Evolutionary conservation across 2,113 vertebrate genomes (phyloP).

Genomic region (Casuarius casuarius): DNA sequence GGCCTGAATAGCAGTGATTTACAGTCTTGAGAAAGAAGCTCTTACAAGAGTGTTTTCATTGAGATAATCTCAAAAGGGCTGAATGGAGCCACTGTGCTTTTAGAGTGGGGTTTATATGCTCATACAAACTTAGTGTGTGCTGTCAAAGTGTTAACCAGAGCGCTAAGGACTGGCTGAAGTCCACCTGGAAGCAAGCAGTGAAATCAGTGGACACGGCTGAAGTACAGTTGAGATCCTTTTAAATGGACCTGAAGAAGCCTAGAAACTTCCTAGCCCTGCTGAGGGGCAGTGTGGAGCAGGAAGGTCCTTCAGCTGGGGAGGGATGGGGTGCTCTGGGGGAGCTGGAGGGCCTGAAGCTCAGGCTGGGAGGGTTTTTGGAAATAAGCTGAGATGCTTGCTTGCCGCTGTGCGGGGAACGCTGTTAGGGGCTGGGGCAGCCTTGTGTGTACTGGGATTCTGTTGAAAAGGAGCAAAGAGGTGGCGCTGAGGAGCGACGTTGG

Average conservation of each 20-base stretch:
- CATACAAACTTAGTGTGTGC: neutral
- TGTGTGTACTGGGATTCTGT: accelerated
- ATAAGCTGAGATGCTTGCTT: neutral
- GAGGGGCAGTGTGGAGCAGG: neutral
- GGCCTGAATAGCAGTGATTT: neutral
- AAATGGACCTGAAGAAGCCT: neutral
- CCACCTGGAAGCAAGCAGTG: neutral
- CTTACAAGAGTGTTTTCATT: neutral
- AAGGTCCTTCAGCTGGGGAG: accelerated
- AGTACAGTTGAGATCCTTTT: neutral
- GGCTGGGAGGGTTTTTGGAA: neutral
- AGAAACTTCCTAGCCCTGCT: neutral
- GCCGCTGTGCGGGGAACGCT: neutral
- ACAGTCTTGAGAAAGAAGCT: neutral
- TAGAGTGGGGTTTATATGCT: neutral
- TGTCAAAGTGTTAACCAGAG: neutral
- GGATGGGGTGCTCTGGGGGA: neutral
- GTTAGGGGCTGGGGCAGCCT: neutral
- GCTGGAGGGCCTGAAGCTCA: neutral
- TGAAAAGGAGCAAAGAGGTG: neutral
- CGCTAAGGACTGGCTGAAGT: neutral
- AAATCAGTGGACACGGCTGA: neutral
- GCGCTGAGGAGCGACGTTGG: neutral
- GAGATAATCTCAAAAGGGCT: neutral
- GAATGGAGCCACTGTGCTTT: neutral